Evolutionary conservation across 2,888 invertebrate species (phyloP), one percentile per base, ranked within the genome.

Genomic region (Protonemura montana): DNA sequence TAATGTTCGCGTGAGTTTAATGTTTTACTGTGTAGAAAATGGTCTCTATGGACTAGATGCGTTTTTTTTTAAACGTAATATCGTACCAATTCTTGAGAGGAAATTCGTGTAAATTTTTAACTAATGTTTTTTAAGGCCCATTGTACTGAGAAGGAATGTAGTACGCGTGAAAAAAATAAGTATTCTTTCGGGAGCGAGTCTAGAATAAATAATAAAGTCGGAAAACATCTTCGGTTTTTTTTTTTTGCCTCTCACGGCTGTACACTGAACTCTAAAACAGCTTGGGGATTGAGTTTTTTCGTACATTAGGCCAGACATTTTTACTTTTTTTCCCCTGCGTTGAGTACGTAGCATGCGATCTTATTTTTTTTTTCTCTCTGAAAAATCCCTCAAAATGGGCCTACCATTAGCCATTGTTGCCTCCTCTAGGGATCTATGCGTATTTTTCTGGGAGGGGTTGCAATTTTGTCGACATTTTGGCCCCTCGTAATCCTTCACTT

Each of bases 281-380:
- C 81, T 81, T n/a, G 28, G 81, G 81, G 81, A 81, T 81, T 81
- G 81, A 81, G 81, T 81, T 81, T 81, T n/a, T 29, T 30, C 81
- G 59, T 81, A 30, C 81, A 30, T 81, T 81, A 81, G 81, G 29
- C n/a, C n/a, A 30, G 30, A n/a, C 28, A 81, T 30, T 27, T 81
- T 81, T 30, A 81, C 81, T 81, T 28, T 81, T 80, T 81, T 30
- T 80, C 16, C 28, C 30, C 29, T 30, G 21, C 28, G 2, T 16
- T 30, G 81, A 81, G 81, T 81, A 59, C 59, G n/a, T n/a, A 59
- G 59, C 59, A 16, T 59, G 59, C 59, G 59, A 59, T 59, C 13
- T 59, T 59, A 21, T 59, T 41, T 41, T 41, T 41, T 59, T 59
- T 59, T 59, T 59, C 59, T 2, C 59, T 35, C 35, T 35, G 35